Base-by-base conservation (phyloP, 2,888 invertebrate species). In the Agapostemon virescens region DNA sequence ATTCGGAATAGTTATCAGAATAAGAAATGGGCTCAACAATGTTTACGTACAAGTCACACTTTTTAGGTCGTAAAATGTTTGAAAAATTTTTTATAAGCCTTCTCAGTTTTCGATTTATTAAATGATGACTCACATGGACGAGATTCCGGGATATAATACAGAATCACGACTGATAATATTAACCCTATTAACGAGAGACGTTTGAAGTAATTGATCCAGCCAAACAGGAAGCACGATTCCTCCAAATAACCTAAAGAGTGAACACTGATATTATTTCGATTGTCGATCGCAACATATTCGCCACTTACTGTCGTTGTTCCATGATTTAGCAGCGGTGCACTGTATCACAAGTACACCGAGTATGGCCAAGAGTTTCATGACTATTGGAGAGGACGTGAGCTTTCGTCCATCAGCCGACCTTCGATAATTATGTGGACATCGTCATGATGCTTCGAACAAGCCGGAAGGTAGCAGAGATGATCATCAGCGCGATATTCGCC, bases 121-220 rank as follows among this genome's bases (percentile, higher is more conserved):
- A 40, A 49, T 42, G 13, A 33, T 9, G 74, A 91, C 91, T 91
- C 84, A 92, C 92, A 87, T 70, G 85, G 86, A 69, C 92, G 90
- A 42, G 90, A 87, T 79, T 88, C 85, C 5, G 91, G 92, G 49
- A 91, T 75, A 55, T 89, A 90, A 81, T 92, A 92, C 20, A 92
- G 84, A 58, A 90, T 63, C 23, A 88, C 79, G 15, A 83, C 85
- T 13, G 83, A 87, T 15, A 90, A 55, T 74, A 89, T 85, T 40
- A 88, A 77, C 55, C 77, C 74, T 17, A 88, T 82, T 63, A 90
- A 45, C 33, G 83, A 85, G 55, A 89, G 77, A 7, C 86, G 86
- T 79, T 89, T 90, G 66, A 88, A 42, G 69, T 87, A 88, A 79
- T 77, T 79, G 77, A 88, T 81, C 90, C 90, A 92, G 73, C 82